These are phyloP conservation scores for Peromyscus nudipes DNA, from an alignment of 2,797 vertebrate species.

Conservation along the genomic window DNA sequence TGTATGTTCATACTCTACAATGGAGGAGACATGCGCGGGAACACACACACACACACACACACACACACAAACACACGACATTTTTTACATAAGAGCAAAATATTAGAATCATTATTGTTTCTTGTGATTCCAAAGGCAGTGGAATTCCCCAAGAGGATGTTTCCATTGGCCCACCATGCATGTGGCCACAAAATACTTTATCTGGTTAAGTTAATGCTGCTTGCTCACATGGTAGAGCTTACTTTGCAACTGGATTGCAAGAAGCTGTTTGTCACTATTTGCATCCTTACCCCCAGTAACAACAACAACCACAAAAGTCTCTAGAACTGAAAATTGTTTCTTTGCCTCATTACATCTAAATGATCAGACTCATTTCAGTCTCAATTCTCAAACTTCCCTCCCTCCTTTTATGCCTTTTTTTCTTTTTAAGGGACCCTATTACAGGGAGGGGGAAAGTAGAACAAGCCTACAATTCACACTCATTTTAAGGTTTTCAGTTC, in stretches of 20 bases:
- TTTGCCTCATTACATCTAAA: conserved; percentile 83
- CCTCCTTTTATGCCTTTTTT: conserved; percentile 61
- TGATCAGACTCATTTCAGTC: conserved; percentile 78
- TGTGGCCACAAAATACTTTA: neutral
- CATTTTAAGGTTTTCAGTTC: conserved; percentile 77
- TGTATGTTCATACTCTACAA: conserved; percentile 18
- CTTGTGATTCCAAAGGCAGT: neutral
- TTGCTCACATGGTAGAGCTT: neutral
- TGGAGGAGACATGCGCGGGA: neutral
- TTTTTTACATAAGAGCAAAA: conserved; percentile 15
- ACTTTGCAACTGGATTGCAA: conserved; percentile 21
- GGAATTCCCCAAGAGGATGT: neutral
- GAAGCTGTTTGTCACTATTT: conserved; percentile 59
- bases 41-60: no score
- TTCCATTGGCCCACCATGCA: neutral
- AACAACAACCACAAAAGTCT: conserved; percentile 67
- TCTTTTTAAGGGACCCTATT: conserved; percentile 76
- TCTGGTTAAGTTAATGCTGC: conserved; percentile 4
- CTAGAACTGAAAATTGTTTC: conserved; percentile 72
- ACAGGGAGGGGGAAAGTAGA: conserved; percentile 71
- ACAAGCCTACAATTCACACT: conserved; percentile 81
- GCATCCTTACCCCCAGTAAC: neutral
- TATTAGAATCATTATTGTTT: conserved; percentile 3
- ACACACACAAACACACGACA: neutral
- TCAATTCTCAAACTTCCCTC: conserved; percentile 74